phyloP scores from a whole-genome alignment of 2,797 vertebrate species.

The Myripristis murdjan region DNA sequence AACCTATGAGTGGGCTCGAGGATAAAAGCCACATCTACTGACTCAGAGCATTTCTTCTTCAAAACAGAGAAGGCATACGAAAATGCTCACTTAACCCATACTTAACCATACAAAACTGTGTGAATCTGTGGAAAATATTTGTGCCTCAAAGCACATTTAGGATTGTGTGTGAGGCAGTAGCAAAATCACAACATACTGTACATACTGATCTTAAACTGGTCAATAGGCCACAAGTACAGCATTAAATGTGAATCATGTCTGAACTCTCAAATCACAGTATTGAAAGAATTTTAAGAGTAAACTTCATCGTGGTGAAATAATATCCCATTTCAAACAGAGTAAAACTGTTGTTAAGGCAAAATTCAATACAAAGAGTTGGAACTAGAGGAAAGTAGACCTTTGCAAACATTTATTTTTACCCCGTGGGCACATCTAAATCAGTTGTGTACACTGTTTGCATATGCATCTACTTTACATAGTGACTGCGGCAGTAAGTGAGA shows the following conservation, averaged over 20 bases:
- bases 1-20: slow-evolving; percentile 45
- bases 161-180: not conserved
- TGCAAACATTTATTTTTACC: slow-evolving; percentile 54
- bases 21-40: slow-evolving; percentile 38
- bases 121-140: not conserved
- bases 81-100: slow-evolving; percentile 51
- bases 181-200: slow-evolving; percentile 27
- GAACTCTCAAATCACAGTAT: not conserved
- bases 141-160: not conserved
- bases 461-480: slow-evolving; percentile 70
- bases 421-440: slow-evolving; percentile 48
- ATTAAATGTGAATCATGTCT: not conserved
- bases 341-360: slow-evolving; percentile 25
- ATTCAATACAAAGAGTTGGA: slow-evolving; percentile 3
- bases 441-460: slow-evolving; percentile 63
- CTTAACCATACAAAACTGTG: slow-evolving; percentile 24
- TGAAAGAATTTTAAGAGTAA: slow-evolving; percentile 4
- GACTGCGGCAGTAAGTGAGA: slow-evolving; percentile 71
- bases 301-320: slow-evolving; percentile 11
- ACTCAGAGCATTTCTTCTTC: slow-evolving; percentile 39
- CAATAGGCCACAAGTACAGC: not conserved
- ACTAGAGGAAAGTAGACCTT: slow-evolving; percentile 15
- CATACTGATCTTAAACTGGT: not conserved
- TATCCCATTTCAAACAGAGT: not conserved
- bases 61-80: slow-evolving; percentile 24